Evolutionary conservation across 2,797 vertebrate species (phyloP).

Genomic region (Halcyon badia): DNA sequence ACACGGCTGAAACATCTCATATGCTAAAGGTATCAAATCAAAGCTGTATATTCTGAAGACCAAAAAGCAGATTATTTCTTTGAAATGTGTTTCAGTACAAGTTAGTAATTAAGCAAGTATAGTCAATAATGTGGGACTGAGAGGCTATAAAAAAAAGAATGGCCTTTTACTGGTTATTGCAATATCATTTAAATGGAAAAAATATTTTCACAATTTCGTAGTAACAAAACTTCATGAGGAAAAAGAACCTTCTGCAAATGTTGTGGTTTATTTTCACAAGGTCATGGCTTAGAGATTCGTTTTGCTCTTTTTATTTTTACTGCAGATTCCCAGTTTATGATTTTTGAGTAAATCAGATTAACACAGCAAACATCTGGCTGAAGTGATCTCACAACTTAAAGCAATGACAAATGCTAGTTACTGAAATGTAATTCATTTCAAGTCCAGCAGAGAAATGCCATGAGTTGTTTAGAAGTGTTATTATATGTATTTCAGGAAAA

Average conservation of each 20-base stretch:
- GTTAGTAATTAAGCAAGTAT: background rate
- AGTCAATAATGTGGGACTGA: background rate
- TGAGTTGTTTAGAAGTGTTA: background rate
- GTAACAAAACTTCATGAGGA: background rate
- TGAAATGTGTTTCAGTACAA: background rate
- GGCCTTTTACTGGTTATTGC: slow-evolving; percentile 7
- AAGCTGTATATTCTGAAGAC: background rate
- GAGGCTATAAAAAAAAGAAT: slow-evolving; percentile 7
- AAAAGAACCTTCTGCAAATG: background rate
- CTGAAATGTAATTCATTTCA: background rate
- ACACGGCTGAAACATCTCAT: background rate
- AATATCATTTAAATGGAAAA: background rate
- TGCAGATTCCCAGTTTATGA: background rate
- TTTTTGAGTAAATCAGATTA: slow-evolving; percentile 11
- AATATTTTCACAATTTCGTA: slow-evolving; percentile 6
- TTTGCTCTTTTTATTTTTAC: background rate
- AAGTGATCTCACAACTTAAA: background rate
- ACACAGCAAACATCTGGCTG: background rate
- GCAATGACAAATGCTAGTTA: background rate
- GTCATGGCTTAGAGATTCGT: background rate
- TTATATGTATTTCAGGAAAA: background rate
- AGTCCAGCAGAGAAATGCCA: background rate
- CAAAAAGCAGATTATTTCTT: background rate
- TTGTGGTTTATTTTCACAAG: background rate
- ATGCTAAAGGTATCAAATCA: background rate